A percentile compares a stretch with the other conserved stretches of the same genome.
These are phyloP conservation scores for Schizopygopsis pylzovi DNA, from an alignment of 2,797 vertebrate species.

Conservation along the genomic window DNA sequence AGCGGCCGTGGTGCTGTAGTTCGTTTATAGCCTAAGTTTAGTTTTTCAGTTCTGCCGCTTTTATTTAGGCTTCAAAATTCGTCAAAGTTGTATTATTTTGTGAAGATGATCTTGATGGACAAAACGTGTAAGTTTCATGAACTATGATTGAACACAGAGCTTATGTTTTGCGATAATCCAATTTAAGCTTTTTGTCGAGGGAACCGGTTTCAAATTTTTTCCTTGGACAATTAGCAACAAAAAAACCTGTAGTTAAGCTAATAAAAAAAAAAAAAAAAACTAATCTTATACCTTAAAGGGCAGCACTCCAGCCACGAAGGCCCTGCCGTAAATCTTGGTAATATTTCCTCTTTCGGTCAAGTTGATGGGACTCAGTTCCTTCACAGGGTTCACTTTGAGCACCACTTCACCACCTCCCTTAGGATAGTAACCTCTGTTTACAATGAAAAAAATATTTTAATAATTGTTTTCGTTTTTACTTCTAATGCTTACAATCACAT, in stretches of 20 bases:
- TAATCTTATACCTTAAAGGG: conserved; percentile 85
- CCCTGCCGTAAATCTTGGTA: conserved; percentile 92
- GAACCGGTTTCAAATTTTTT: too few species aligned
- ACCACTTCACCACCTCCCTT: conserved; percentile 92
- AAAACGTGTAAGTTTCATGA: too few species aligned
- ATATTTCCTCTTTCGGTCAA: conserved; percentile 90
- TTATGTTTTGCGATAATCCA: too few species aligned
- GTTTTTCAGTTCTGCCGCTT: too few species aligned
- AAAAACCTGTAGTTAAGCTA: background rate
- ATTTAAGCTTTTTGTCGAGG: too few species aligned
- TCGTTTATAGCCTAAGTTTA: too few species aligned
- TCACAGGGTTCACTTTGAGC: conserved; percentile 87
- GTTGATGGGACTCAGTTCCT: conserved; percentile 85
- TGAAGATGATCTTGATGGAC: too few species aligned
- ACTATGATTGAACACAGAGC: too few species aligned
- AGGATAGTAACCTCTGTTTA: conserved; percentile 91
- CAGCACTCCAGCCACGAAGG: conserved; percentile 92
- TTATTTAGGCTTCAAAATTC: too few species aligned
- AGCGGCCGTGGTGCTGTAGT: too few species aligned
- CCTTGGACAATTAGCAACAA: background rate
- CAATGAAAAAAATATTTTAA: background rate
- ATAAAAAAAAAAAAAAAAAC: too few species aligned
- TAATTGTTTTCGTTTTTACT: background rate
- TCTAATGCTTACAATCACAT: background rate
- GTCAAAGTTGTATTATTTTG: too few species aligned